These are phyloP conservation scores for Drosophila incognita DNA, from an alignment of 2,888 invertebrate genomes.

Conservation along the genomic window DNA sequence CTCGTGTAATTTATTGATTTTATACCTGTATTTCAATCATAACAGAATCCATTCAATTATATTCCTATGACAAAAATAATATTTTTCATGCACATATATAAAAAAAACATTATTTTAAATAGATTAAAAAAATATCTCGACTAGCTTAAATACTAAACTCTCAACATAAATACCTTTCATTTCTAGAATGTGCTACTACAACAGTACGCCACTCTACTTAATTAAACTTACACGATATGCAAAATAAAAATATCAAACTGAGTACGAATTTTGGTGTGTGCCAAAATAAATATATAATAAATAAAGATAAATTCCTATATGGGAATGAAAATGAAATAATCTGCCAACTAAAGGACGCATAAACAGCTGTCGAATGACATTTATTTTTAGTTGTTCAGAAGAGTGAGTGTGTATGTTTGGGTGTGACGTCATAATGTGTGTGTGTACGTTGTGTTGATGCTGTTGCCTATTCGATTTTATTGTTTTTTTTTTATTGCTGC, in stretches of 20 bases:
- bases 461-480: conserved; percentile 21
- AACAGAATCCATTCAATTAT: neutral
- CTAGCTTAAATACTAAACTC: neutral
- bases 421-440: conserved; percentile 39
- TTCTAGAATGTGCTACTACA: neutral
- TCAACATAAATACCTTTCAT: neutral
- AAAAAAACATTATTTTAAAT: neutral
- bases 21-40: neutral
- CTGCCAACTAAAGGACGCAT: conserved; percentile 73
- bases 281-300: conserved; percentile 42
- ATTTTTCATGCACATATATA: neutral
- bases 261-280: conserved; percentile 23
- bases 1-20: neutral
- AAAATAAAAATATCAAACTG: conserved; percentile 33
- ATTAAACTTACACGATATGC: neutral
- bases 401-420: conserved; percentile 16
- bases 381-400: conserved; percentile 56
- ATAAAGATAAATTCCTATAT: conserved; percentile 38
- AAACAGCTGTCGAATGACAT: conserved; percentile 74
- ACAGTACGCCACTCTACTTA: neutral
- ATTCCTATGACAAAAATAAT: neutral
- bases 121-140: neutral
- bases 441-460: conserved; percentile 34
- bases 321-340: conserved; percentile 72
- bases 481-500: conserved; percentile 49